Conservation (phyloP, 2,113 vertebrate species). For the Hoplias malabaricus region DNA sequence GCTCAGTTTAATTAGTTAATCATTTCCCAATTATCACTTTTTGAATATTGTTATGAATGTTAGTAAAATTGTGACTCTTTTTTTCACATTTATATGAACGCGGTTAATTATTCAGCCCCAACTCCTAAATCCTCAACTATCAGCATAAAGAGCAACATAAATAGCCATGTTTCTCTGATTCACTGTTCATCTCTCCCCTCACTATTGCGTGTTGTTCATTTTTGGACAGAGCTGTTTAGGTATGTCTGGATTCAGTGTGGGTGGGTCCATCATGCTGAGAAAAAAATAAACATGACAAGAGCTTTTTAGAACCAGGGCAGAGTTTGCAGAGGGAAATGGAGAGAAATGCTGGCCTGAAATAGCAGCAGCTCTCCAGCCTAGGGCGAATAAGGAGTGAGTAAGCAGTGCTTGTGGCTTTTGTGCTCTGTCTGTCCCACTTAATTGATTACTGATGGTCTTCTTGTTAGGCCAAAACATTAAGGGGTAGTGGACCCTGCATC, state of each 20-base stretch:
- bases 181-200: not conserved
- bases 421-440: not conserved
- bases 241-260: not conserved
- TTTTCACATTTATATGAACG: too few species aligned
- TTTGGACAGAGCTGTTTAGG: not conserved
- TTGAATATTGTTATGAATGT: too few species aligned
- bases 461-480: not conserved
- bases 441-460: not conserved
- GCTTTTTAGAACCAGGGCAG: not conserved
- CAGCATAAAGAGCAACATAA: not conserved
- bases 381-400: not conserved
- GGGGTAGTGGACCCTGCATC: conserved; percentile 10
- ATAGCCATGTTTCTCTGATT: not conserved
- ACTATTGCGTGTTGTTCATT: not conserved
- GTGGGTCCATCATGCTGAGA: not conserved
- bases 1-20: too few species aligned
- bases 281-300: not conserved
- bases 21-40: too few species aligned
- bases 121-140: not conserved
- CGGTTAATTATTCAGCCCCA: too few species aligned
- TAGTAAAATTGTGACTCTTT: too few species aligned
- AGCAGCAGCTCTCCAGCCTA: not conserved
- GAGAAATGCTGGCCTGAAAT: not conserved
- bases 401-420: not conserved
- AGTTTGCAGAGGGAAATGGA: not conserved